Evolutionary conservation across 1,140 invertebrate species (phyloP).

Genomic region (Macrotrachela quadricornifera): DNA sequence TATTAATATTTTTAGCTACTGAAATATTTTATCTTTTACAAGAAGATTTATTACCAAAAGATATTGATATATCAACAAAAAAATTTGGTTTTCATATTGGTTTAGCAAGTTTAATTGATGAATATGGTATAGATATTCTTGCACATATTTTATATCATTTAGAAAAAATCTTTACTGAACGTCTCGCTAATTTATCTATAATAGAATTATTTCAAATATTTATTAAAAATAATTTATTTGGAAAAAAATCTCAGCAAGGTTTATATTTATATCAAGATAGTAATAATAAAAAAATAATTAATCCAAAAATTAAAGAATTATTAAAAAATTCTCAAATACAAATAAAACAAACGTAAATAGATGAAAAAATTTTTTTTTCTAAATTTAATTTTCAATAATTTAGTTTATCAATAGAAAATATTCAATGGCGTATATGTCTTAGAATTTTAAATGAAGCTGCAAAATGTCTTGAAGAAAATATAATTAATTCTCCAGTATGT

Average conservation of each 20-base stretch:
- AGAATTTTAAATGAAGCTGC: constrained; percentile 92
- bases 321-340: too few species aligned
- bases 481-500: constrained; percentile 64
- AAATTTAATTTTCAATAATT: too few species aligned
- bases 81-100: constrained; percentile 90
- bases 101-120: constrained; percentile 54
- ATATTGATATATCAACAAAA: constrained; percentile 65
- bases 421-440: constrained; percentile 67
- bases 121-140: constrained; percentile 33
- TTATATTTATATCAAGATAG: constrained; percentile 15
- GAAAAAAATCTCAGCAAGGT: constrained; percentile 30
- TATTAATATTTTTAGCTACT: constrained; percentile 65
- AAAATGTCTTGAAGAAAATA: constrained; percentile 82
- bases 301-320: too few species aligned
- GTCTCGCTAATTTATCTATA: constrained; percentile 19
- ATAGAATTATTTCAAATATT: constrained; percentile 46
- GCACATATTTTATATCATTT: constrained; percentile 68
- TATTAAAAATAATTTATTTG: constrained; percentile 66
- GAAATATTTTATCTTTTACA: constrained; percentile 68
- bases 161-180: constrained; percentile 34
- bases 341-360: too few species aligned
- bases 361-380: too few species aligned
- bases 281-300: too few species aligned
- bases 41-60: constrained; percentile 74
- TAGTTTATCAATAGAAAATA: constrained; percentile 49